Conservation (phyloP, 2,888 invertebrate species). For the Meloe dianella region DNA sequence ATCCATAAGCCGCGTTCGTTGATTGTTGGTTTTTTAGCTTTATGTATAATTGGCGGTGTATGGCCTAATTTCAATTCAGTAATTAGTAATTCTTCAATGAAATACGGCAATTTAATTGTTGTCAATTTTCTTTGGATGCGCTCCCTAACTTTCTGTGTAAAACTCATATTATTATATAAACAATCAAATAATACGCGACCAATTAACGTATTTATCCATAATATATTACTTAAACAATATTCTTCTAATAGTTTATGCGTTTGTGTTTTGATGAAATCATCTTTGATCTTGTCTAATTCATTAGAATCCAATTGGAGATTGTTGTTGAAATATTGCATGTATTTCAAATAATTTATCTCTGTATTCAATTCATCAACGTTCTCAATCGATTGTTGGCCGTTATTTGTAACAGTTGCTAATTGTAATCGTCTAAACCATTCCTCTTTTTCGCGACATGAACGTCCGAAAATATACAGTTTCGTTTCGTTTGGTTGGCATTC, state of each 20-base stretch:
- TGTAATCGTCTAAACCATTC: constrained; percentile 72
- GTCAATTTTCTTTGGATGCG: constrained; percentile 86
- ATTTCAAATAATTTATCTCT: constrained; percentile 52
- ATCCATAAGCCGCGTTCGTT: constrained; percentile 90
- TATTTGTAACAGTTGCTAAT: constrained; percentile 43
- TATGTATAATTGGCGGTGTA: constrained; percentile 70
- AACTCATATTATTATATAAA: constrained; percentile 73
- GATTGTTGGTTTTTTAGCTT: constrained; percentile 69
- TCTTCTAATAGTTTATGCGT: background rate
- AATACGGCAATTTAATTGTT: constrained; percentile 85
- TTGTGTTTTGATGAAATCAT: background rate
- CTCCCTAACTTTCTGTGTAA: constrained; percentile 73
- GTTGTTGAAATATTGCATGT: constrained; percentile 50
- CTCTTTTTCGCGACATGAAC: constrained; percentile 90
- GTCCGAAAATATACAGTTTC: constrained; percentile 64
- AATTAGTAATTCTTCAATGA: constrained; percentile 83
- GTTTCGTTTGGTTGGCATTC: constrained; percentile 43
- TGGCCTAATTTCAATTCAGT: constrained; percentile 76
- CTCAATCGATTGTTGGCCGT: constrained; percentile 23
- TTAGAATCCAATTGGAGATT: background rate
- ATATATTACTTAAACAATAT: constrained; percentile 56
- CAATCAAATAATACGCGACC: constrained; percentile 84
- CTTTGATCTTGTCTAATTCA: background rate
- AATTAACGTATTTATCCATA: constrained; percentile 80
- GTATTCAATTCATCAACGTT: constrained; percentile 27